Percentiles rank a stretch among this genome's conserved stretches.
These are phyloP conservation scores for Plumapathes pennacea DNA, from an alignment of 92 coral and sea anemone species.

Conservation along the genomic window DNA sequence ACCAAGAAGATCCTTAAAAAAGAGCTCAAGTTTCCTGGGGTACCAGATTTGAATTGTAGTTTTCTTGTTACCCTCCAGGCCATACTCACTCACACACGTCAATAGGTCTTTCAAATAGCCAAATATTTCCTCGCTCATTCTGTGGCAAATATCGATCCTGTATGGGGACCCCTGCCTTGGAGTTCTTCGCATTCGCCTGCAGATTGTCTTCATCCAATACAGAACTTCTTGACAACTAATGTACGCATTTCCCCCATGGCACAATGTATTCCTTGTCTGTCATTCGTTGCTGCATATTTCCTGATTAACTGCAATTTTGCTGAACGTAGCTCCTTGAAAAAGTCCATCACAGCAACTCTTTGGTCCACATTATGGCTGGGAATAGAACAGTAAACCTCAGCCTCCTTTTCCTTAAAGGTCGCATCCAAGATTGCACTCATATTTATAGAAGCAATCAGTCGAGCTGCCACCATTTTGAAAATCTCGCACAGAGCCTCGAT, in stretches of 20 bases:
- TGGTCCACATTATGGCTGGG: conserved; percentile 40
- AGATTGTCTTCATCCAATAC: conserved; percentile 53
- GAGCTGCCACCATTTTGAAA: conserved; percentile 30
- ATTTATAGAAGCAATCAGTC: conserved; percentile 28
- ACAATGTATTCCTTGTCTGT: conserved; percentile 55
- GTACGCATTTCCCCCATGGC: conserved; percentile 52
- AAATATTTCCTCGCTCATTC: conserved; percentile 62
- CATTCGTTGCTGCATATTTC: conserved; percentile 47
- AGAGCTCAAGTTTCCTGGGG: conserved; percentile 61
- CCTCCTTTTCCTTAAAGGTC: conserved; percentile 41
- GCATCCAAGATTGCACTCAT: conserved; percentile 47
- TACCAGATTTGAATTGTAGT: conserved; percentile 47
- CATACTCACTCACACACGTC: conserved; percentile 61
- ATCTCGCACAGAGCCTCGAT: conserved; percentile 20
- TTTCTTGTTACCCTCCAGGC: conserved; percentile 40
- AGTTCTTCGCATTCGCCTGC: conserved; percentile 47
- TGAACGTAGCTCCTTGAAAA: conserved; percentile 60
- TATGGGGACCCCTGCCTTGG: conserved; percentile 61
- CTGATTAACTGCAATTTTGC: conserved; percentile 41
- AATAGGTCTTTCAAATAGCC: conserved; percentile 52
- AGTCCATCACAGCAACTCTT: conserved; percentile 50
- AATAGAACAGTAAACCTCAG: conserved; percentile 37
- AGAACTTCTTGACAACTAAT: conserved; percentile 53
- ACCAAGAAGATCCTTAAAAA: conserved; percentile 63
- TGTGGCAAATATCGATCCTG: conserved; percentile 67